These are phyloP conservation scores for Aplysia californica DNA, from an alignment of 1,140 invertebrate genomes.

Conservation along the genomic window DNA sequence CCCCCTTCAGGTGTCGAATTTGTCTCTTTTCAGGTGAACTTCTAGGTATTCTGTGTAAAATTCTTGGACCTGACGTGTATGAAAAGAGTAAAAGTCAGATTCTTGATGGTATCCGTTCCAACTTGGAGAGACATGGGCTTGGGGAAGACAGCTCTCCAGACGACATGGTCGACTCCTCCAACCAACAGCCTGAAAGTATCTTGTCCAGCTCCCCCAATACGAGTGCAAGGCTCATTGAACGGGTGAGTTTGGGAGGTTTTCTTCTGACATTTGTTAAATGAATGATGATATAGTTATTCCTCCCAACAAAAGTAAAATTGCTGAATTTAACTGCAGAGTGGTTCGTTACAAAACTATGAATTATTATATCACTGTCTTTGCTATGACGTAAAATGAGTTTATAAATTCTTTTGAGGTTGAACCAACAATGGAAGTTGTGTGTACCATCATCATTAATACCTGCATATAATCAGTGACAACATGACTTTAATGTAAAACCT, in stretches of 20 bases:
- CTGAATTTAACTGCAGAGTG: too few species aligned
- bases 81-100: slow-evolving; percentile 58
- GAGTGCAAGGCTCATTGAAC: slow-evolving; percentile 7
- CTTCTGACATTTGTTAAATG: too few species aligned
- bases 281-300: too few species aligned
- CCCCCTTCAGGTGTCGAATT: neutral
- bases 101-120: slow-evolving; percentile 63
- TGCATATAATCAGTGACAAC: too few species aligned
- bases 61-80: slow-evolving; percentile 66
- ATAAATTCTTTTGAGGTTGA: too few species aligned
- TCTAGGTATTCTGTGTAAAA: slow-evolving; percentile 66
- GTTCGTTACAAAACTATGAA: too few species aligned
- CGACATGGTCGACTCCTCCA: slow-evolving; percentile 2
- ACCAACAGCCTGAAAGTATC: slow-evolving; percentile 21
- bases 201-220: slow-evolving; percentile 30
- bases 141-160: slow-evolving; percentile 20
- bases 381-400: too few species aligned
- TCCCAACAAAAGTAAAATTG: too few species aligned
- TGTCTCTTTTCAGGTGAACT: slow-evolving; percentile 64
- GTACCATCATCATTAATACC: too few species aligned
- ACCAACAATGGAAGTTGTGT: too few species aligned
- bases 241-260: neutral
- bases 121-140: slow-evolving; percentile 65
- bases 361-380: too few species aligned
- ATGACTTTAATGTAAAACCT: too few species aligned